Evolutionary conservation across 1,140 invertebrate species (phyloP).

Genomic region (Cotesia typhae): DNA sequence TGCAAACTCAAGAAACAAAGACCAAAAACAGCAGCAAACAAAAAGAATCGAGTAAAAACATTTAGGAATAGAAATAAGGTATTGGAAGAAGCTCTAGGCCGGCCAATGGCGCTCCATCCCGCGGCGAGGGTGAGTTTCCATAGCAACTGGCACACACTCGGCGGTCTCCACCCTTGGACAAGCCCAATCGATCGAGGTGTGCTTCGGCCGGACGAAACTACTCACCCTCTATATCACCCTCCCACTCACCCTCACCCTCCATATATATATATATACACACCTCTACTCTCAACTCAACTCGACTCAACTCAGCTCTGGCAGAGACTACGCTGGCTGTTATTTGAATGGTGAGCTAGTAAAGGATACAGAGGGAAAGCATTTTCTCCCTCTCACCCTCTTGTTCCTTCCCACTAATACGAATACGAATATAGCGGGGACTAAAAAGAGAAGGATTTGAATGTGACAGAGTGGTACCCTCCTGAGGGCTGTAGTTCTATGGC

Average conservation of each 20-base stretch:
- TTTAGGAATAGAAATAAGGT: conserved; percentile 39
- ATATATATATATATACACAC: not conserved
- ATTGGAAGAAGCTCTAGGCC: conserved; percentile 59
- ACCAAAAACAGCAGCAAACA: not conserved
- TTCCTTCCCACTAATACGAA: conserved; percentile 6
- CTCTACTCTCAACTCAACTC: conserved; percentile 29
- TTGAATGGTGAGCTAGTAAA: conserved; percentile 54
- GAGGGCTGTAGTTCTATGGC: conserved; percentile 52
- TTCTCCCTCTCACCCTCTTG: no score
- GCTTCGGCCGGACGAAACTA: conserved; percentile 64
- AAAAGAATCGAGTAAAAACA: conserved; percentile 47
- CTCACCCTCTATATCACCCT: conserved; percentile 58
- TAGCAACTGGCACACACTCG: conserved; percentile 59
- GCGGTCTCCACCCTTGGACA: conserved; percentile 62
- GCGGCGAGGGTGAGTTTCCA: conserved; percentile 60
- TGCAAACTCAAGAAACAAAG: no score
- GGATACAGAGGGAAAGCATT: conserved; percentile 5
- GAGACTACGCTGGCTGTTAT: conserved; percentile 59
- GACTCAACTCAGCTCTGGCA: conserved; percentile 40
- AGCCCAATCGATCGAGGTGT: conserved; percentile 68
- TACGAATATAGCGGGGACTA: conserved; percentile 7
- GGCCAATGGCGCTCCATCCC: conserved; percentile 66
- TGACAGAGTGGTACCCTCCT: conserved; percentile 63
- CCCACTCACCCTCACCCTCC: conserved; percentile 41
- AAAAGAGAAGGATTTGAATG: conserved; percentile 57